Conservation (phyloP, 2,888 invertebrate genomes). For the Phoronis australis region DNA sequence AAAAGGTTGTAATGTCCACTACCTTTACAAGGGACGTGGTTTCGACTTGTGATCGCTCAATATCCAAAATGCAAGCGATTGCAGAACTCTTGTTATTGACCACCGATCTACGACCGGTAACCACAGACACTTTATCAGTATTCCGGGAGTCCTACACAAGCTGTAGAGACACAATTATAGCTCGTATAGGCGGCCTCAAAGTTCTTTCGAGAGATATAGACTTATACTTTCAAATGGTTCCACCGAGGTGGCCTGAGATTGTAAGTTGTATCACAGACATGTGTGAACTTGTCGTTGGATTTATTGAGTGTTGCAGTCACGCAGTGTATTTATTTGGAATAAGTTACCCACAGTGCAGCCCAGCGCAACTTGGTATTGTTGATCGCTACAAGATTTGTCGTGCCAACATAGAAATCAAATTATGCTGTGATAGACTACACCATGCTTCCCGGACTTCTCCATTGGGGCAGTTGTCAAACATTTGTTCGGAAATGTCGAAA, state of each 20-base stretch:
- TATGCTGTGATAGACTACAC: slow-evolving; percentile 36
- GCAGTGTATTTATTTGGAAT: slow-evolving; percentile 38
- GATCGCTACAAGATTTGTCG: slow-evolving; percentile 41
- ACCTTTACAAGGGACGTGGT: slow-evolving; percentile 30
- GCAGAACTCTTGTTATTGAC: slow-evolving; percentile 46
- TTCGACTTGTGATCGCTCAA: slow-evolving; percentile 35
- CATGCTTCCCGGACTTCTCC: too few species aligned
- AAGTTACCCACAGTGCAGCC: slow-evolving; percentile 22
- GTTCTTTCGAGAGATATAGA: slow-evolving; percentile 27
- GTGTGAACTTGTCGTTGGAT: slow-evolving; percentile 31
- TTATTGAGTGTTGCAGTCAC: slow-evolving; percentile 43
- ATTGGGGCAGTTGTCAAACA: too few species aligned
- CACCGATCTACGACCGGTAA: slow-evolving; percentile 42
- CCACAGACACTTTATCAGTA: slow-evolving; percentile 22
- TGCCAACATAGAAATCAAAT: slow-evolving; percentile 42
- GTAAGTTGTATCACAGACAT: slow-evolving; percentile 32
- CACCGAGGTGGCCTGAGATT: slow-evolving; percentile 28
- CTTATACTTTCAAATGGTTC: slow-evolving; percentile 22
- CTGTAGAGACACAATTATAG: slow-evolving; percentile 29
- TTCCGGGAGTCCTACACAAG: slow-evolving; percentile 21
- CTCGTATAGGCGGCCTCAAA: slow-evolving; percentile 28
- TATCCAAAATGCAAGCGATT: slow-evolving; percentile 43
- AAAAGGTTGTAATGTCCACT: slow-evolving; percentile 22
- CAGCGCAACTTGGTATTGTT: slow-evolving; percentile 32
- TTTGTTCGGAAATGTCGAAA: slow-evolving; percentile 38